A percentile compares a stretch with the other conserved stretches of the same genome.
phyloP scores from a whole-genome alignment of 2,797 vertebrate genomes.

The Neomorphus geoffroyi region DNA sequence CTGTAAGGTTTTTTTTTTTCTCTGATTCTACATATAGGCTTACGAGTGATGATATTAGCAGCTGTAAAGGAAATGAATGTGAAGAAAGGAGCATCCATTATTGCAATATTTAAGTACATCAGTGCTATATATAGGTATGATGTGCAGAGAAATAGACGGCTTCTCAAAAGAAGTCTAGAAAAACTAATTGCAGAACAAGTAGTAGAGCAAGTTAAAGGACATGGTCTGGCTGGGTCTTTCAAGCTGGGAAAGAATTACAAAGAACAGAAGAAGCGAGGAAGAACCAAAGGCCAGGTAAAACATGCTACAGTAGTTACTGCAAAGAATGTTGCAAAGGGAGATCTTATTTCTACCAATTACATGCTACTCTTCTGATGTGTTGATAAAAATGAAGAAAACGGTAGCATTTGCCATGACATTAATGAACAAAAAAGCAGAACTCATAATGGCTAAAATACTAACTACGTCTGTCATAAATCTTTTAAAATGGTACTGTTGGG shows the following conservation, averaged over 20 bases:
- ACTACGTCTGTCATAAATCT: neutral
- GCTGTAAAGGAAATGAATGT: constrained; percentile 92
- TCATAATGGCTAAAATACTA: neutral
- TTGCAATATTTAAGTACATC: constrained; percentile 92
- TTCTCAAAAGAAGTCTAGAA: constrained; percentile 88
- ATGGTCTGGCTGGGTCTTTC: constrained; percentile 93
- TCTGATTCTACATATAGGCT: constrained; percentile 78
- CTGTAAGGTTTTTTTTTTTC: neutral
- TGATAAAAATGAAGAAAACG: neutral
- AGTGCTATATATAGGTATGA: constrained; percentile 88
- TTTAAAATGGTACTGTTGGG: neutral
- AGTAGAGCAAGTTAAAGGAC: constrained; percentile 92
- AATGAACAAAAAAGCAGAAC: neutral
- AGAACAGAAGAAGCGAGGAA: constrained; percentile 83
- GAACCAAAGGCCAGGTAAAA: constrained; percentile 83
- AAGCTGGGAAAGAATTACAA: constrained; percentile 94
- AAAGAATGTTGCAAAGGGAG: neutral
- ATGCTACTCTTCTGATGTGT: neutral
- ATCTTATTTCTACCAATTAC: neutral
- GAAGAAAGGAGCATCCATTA: constrained; percentile 90
- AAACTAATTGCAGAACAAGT: constrained; percentile 89
- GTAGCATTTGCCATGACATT: neutral
- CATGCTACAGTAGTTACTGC: neutral
- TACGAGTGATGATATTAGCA: constrained; percentile 91
- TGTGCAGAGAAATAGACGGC: constrained; percentile 87